Base-by-base conservation (phyloP, 1,140 invertebrate genomes). In the honey bee (Apis mellifera) region DNA sequence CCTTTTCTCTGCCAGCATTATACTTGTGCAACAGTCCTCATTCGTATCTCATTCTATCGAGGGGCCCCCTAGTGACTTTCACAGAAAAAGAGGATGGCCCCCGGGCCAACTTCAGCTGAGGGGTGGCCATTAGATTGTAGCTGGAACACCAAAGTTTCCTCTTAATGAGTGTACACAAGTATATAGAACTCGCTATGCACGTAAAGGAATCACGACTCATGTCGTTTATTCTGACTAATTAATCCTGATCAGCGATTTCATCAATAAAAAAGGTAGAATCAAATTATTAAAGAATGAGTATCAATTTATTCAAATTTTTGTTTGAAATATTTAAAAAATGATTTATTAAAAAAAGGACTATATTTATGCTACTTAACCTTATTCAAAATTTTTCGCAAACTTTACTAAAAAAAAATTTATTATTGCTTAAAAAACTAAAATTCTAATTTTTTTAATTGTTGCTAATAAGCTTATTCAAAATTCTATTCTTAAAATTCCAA, bases 101-200 rank as follows among this genome's bases (percentile, higher is more conserved):
- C 23, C 50, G 48, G 26, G 48, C 26, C 19, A n/a, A 68, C 42
- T 64, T 48, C 23, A 55, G 4, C 55, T 26, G 54, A 59, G 23
- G 71, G 71, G 71, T 60, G n/a, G 12, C 57, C 71, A 73, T 59
- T 72, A 72, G 70, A 72, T 72, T 15, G 70, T 19, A 26, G 54
- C 59, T n/a, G n/a, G 48, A 23, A 50, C 48, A 32, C 13, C 1
- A 48, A 69, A 73, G 17, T 42, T 73, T 73, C 32, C 32, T 42
- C n/a, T 52, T 15, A 13, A 50, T 50, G 42, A 9, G 12, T 23
- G 26, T n/a, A 21, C 55, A 57, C 9, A 54, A n/a, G 42, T 4
- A 72, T 9, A 11, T 19, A 60, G 26, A 42, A 42, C 32, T 42
- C 55, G 2, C 50, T 21, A 73, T 60, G 57, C 23, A 60, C 55